Evolutionary conservation across 2,797 vertebrate genomes (phyloP).

Genomic region (Enteromius paludinosus): DNA sequence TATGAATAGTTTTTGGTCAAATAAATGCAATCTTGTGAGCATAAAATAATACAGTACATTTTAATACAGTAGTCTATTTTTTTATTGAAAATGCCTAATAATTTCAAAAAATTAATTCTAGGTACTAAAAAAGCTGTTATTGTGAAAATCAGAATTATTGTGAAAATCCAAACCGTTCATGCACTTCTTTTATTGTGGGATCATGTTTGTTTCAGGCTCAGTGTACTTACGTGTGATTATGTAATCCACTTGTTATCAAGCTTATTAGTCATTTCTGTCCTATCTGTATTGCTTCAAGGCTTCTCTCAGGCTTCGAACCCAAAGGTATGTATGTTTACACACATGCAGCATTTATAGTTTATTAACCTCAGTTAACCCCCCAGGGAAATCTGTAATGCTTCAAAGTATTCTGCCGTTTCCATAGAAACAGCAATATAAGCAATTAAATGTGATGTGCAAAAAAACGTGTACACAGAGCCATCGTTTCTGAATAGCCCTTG

Average conservation of each 20-base stretch:
- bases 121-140: not conserved
- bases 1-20: not conserved
- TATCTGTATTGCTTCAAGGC: not conserved
- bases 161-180: not conserved
- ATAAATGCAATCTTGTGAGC: not conserved
- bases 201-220: constrained; percentile 44
- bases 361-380: constrained; percentile 61
- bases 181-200: not conserved
- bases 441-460: constrained; percentile 70
- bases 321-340: constrained; percentile 59
- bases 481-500: constrained; percentile 70
- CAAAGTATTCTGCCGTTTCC: constrained; percentile 76
- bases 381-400: constrained; percentile 67
- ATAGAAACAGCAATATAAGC: constrained; percentile 80
- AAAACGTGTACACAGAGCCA: constrained; percentile 67
- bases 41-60: not conserved
- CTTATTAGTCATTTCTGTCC: not conserved
- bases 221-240: constrained; percentile 39
- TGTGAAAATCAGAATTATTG: too few species aligned
- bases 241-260: constrained; percentile 36
- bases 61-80: not conserved
- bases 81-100: not conserved
- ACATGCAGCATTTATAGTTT: constrained; percentile 54
- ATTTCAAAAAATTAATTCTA: not conserved
- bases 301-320: constrained; percentile 46